Percentiles rank a stretch among this genome's conserved stretches.
phyloP scores from a whole-genome alignment of 1,140 invertebrate genomes.

The Neuroterus valhalla region DNA sequence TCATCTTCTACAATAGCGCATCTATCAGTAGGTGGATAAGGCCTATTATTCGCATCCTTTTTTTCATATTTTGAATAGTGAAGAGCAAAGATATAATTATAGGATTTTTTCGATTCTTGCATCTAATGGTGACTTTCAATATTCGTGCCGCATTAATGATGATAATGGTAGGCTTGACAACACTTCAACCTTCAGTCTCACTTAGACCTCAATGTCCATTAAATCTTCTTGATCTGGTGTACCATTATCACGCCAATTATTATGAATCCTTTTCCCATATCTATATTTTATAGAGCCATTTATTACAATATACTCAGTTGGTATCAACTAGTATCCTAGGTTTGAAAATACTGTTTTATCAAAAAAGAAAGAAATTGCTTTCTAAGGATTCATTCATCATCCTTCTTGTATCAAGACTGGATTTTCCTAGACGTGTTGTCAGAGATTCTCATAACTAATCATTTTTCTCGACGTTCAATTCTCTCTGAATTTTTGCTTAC shows the following conservation, averaged over 20 bases:
- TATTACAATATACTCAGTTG: not conserved
- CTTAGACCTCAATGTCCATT: conserved; percentile 26
- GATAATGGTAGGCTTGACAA: not conserved
- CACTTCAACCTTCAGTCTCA: not conserved
- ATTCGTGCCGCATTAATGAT: not conserved
- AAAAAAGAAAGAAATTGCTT: too few relatives aligned
- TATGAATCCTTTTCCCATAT: conserved; percentile 29
- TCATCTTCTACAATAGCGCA: not conserved
- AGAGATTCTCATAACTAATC: too few relatives aligned
- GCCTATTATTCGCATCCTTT: not conserved
- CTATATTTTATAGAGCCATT: not conserved
- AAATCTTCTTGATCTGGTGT: conserved; percentile 28
- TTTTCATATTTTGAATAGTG: not conserved
- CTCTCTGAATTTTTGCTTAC: not conserved
- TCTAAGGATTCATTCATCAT: too few relatives aligned
- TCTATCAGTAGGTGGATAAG: not conserved
- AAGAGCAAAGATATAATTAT: conserved; percentile 1
- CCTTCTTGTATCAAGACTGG: too few relatives aligned
- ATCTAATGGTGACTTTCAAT: not conserved
- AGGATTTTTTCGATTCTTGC: not conserved
- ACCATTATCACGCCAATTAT: conserved; percentile 41
- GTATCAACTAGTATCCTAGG: too few relatives aligned
- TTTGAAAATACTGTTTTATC: too few relatives aligned
- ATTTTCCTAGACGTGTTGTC: too few relatives aligned
- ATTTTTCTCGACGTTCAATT: too few relatives aligned